Conservation (phyloP, 2,888 invertebrate species). For the Scaptomyza flava region DNA sequence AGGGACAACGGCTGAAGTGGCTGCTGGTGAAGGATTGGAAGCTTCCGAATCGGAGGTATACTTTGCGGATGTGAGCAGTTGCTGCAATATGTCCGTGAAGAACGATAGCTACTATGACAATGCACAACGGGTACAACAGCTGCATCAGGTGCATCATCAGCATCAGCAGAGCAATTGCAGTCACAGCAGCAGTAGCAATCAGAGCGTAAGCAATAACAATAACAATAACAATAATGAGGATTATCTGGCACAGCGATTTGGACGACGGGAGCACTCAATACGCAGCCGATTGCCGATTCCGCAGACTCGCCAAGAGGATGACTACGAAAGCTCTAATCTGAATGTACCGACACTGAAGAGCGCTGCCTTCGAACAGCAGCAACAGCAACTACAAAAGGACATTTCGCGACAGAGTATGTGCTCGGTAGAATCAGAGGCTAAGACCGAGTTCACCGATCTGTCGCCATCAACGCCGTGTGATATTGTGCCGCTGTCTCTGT, state of each 20-base stretch:
- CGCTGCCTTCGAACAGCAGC: conserved; percentile 65
- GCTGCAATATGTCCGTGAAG: conserved; percentile 90
- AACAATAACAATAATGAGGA: conserved; percentile 85
- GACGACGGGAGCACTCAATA: conserved; percentile 86
- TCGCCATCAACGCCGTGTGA: conserved; percentile 84
- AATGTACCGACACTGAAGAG: conserved; percentile 61
- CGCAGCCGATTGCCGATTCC: conserved; percentile 87
- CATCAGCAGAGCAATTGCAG: conserved; percentile 74
- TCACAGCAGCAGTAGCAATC: conserved; percentile 63
- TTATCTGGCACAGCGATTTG: conserved; percentile 86
- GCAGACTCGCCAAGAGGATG: conserved; percentile 83
- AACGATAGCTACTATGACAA: conserved; percentile 84
- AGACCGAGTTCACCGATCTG: conserved; percentile 84
- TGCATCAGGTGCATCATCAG: conserved; percentile 54
- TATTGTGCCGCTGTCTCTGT: conserved; percentile 45
- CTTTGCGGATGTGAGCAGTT: conserved; percentile 94
- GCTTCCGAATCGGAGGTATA: conserved; percentile 93
- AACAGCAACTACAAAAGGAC: conserved; percentile 81
- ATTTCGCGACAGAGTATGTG: conserved; percentile 84
- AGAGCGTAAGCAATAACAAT: conserved; percentile 55
- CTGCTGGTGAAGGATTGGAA: conserved; percentile 81
- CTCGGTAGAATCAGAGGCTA: conserved; percentile 84
- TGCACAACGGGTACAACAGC: conserved; percentile 51
- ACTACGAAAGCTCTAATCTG: conserved; percentile 80
- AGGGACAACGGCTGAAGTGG: background rate